A percentile compares a stretch with the other conserved stretches of the same genome.
Evolutionary conservation across 2,888 invertebrate genomes (phyloP).

Genomic region (Drosophila mimetica): DNA sequence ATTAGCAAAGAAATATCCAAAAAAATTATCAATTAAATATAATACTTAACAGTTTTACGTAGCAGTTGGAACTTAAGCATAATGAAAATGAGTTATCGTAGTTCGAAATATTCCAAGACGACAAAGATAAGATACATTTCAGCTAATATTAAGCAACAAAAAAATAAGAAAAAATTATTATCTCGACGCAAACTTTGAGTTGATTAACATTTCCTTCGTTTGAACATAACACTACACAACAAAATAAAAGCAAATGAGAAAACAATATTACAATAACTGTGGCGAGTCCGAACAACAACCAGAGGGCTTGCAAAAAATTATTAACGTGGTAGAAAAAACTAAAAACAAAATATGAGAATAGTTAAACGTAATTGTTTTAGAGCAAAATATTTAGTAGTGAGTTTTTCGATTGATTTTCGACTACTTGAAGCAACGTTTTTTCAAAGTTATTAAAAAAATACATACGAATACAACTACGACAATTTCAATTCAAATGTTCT

Average conservation of each 20-base stretch:
- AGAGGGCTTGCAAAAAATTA: conserved; percentile 54
- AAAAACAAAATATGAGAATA: conserved; percentile 40
- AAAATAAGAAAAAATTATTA: conserved; percentile 36
- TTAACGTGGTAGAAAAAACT: conserved; percentile 63
- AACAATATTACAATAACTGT: conserved; percentile 83
- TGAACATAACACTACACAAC: conserved; percentile 40
- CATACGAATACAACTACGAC: conserved; percentile 33
- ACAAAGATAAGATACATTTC: conserved; percentile 51
- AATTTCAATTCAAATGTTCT: conserved; percentile 62
- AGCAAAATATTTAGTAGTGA: conserved; percentile 60
- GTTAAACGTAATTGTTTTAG: conserved; percentile 49
- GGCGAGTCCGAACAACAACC: conserved; percentile 68
- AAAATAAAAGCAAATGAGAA: conserved; percentile 64
- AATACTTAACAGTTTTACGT: conserved; percentile 61
- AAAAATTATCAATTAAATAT: conserved; percentile 43
- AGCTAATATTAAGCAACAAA: conserved; percentile 59
- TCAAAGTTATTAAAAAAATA: conserved; percentile 63
- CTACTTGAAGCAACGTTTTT: conserved; percentile 57
- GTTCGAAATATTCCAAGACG: conserved; percentile 55
- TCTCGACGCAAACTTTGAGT: conserved; percentile 67
- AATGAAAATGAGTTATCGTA: conserved; percentile 66
- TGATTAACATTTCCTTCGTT: conserved; percentile 62
- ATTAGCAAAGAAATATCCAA: conserved; percentile 54
- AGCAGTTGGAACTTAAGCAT: conserved; percentile 62
- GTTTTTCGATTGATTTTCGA: conserved; percentile 69